These are phyloP conservation scores for Scatophagus argus DNA, from an alignment of 2,113 vertebrate genomes.

Conservation along the genomic window DNA sequence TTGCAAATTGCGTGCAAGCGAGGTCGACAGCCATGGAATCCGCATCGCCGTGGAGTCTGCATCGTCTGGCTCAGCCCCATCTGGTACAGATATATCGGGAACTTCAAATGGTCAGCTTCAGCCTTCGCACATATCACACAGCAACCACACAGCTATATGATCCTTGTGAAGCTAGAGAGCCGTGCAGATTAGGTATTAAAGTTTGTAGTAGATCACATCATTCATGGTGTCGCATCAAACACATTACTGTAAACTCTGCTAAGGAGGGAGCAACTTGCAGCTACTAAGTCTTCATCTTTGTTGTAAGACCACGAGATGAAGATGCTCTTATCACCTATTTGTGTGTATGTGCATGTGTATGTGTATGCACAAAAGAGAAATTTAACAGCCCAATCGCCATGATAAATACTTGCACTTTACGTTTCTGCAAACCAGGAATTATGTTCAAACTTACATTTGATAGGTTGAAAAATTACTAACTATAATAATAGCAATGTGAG, in stretches of 20 bases:
- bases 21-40: conserved; percentile 43
- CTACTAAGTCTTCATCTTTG: conserved; percentile 44
- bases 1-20: conserved; percentile 38
- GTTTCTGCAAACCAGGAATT: no score
- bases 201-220: conserved; percentile 17
- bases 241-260: conserved; percentile 3
- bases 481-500: no score
- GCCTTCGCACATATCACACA: conserved; percentile 33
- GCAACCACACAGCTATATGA: conserved; percentile 39
- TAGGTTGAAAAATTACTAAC: no score
- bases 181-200: conserved; percentile 64
- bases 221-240: conserved; percentile 1
- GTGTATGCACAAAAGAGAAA: conserved; percentile 6
- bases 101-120: conserved; percentile 64
- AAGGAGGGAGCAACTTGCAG: conserved; percentile 21
- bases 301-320: conserved; percentile 36
- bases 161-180: conserved; percentile 27
- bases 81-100: conserved; percentile 61
- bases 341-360: conserved; percentile 15
- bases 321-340: conserved; percentile 25
- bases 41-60: conserved; percentile 31
- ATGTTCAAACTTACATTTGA: no score
- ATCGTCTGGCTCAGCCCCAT: conserved; percentile 43
- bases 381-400: no score
- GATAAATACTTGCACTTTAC: no score